Evolutionary conservation across 2,113 vertebrate species (phyloP), one percentile per base, ranked within the genome.

Genomic region (Guaruba guarouba): DNA sequence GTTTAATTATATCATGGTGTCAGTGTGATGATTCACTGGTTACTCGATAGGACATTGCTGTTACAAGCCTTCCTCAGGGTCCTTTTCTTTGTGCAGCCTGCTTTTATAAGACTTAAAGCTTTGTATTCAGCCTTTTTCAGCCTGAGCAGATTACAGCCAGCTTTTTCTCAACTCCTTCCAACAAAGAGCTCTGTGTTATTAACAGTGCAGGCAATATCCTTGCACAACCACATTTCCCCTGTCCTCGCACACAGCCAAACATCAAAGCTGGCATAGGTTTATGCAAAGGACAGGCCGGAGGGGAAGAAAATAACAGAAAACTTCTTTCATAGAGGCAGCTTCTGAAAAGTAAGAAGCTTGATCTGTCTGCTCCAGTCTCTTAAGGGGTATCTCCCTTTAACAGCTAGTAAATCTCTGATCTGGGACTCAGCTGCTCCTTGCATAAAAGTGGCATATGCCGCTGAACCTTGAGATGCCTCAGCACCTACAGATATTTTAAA

Each of bases 401-500:
- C 18, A 82, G 52, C 49, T 62, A 87, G 43, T 89, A 91, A 91
- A 84, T 71, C 73, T 84, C 92, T 43, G 81, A 88, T 93, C 81
- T 91, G 86, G 69, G 77, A 66, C 88, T 96, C 88, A 92, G 88
- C 88, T 89, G 80, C 86, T 96, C 51, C 41, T 85, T 0, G 0
- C 69, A 69, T 92, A 80, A 91, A 94, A 96, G 76, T 86, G 91
- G 93, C 77, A 95, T 87, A 82, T 91, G 80, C 63, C 1, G 0
- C 77, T 73, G 86, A 92, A 95, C 81, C 64, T 93, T 96, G 55
- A 75, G 51, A 88, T 90, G 88, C 80, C 90, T 95, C 92, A 75
- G 90, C 93, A 95, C 85, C 86, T 96, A 92, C 54, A 85, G 84
- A 66, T 89, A 92, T 94, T 93, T 96, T 94, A 91, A 93, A 92